Evolutionary conservation across 2,797 vertebrate species (phyloP).

Genomic region (Dendrocincla fuliginosa): DNA sequence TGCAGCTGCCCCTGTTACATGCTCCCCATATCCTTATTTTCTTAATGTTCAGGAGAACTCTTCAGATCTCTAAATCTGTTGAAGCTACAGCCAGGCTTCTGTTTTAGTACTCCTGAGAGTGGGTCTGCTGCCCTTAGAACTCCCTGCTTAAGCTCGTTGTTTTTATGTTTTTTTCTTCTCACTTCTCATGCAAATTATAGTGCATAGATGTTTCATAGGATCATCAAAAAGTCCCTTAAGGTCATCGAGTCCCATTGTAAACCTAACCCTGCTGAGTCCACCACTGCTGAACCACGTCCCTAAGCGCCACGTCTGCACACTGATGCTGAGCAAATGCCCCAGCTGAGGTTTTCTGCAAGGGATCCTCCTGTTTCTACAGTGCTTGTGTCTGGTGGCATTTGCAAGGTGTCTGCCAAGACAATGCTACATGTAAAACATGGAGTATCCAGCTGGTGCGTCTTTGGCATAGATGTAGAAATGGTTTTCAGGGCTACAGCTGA

Average conservation of each 20-base stretch:
- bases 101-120: background rate
- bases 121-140: background rate
- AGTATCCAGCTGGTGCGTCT: background rate
- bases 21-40: background rate
- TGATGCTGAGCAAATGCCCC: background rate
- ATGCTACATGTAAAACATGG: background rate
- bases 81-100: background rate
- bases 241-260: background rate
- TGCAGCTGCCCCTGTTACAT: background rate
- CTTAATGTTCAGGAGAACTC: background rate
- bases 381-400: background rate
- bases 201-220: background rate
- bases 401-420: background rate
- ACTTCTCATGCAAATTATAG: background rate
- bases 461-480: background rate
- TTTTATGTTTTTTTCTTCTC: background rate
- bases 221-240: background rate
- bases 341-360: background rate
- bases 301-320: background rate
- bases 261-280: background rate
- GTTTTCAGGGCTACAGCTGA: background rate
- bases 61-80: background rate
- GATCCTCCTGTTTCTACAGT: background rate
- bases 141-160: background rate
- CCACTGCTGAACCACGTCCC: background rate